A percentile compares a stretch with the other conserved stretches of the same genome.
phyloP scores from a whole-genome alignment of 2,797 vertebrate species.

The Loriculus beryllinus region DNA sequence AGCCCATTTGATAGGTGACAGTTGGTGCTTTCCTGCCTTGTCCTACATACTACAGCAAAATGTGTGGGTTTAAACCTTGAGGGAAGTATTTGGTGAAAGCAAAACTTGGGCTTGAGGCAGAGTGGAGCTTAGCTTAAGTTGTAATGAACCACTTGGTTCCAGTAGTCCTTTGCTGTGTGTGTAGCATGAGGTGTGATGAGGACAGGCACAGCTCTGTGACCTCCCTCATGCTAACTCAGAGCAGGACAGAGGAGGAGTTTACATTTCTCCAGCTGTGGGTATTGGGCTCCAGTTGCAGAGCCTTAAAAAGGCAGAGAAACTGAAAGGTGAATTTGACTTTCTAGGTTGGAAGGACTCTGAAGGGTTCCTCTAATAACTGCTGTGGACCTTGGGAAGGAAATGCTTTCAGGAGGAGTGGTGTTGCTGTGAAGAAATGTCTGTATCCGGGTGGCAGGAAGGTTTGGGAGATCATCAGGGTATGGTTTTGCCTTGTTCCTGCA shows the following conservation, averaged over 20 bases:
- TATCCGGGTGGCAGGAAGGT: neutral
- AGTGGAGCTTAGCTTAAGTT: neutral
- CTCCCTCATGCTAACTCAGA: neutral
- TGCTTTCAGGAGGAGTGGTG: neutral
- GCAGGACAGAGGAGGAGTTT: neutral
- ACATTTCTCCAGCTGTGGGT: neutral
- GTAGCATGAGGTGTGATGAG: neutral
- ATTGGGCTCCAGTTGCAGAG: neutral
- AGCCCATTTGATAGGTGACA: neutral
- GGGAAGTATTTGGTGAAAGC: neutral
- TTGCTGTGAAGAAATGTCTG: neutral
- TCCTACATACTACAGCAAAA: neutral
- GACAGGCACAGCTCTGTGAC: neutral
- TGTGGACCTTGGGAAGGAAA: neutral
- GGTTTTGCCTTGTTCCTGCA: neutral
- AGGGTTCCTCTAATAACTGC: neutral
- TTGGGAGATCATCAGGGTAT: neutral
- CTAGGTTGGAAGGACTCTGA: neutral
- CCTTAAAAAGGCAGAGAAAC: neutral
- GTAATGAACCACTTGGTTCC: neutral
- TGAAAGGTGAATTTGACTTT: slow-evolving; percentile 4
- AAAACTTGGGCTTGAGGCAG: neutral
- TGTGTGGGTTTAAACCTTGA: neutral
- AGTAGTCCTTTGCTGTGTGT: neutral
- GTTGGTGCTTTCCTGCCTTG: neutral